These are phyloP conservation scores for Philotrypesis tridentata DNA, from an alignment of 1,140 invertebrate species.

Conservation along the genomic window DNA sequence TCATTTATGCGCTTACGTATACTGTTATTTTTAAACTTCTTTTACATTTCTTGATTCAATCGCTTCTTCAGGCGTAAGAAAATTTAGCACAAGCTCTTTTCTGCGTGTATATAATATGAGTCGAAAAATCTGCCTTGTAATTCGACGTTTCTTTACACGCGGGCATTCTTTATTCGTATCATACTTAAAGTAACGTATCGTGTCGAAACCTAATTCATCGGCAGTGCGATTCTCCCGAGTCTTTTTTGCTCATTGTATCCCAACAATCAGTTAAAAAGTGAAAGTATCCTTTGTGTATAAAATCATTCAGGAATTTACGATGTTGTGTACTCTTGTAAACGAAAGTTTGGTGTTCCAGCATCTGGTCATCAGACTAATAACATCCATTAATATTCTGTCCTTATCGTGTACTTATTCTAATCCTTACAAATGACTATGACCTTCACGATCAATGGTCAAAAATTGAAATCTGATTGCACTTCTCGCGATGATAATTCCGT, in stretches of 20 bases:
- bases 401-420: background rate
- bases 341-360: too few relatives aligned
- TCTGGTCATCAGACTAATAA: too few relatives aligned
- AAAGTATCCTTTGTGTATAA: background rate
- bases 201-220: background rate
- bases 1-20: too few relatives aligned
- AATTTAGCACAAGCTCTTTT: constrained; percentile 6
- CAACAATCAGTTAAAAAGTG: background rate
- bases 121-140: background rate
- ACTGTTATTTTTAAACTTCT: too few relatives aligned
- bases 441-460: background rate
- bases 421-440: background rate
- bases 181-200: background rate
- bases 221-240: background rate
- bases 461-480: constrained; percentile 23
- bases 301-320: too few relatives aligned
- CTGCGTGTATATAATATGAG: background rate
- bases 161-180: too few relatives aligned
- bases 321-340: too few relatives aligned
- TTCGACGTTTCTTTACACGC: background rate
- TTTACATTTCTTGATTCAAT: too few relatives aligned
- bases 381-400: too few relatives aligned
- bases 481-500: background rate
- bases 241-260: background rate
- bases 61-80: background rate